These are phyloP conservation scores for Actenoides hombroni DNA, from an alignment of 2,113 vertebrate species.

Conservation along the genomic window DNA sequence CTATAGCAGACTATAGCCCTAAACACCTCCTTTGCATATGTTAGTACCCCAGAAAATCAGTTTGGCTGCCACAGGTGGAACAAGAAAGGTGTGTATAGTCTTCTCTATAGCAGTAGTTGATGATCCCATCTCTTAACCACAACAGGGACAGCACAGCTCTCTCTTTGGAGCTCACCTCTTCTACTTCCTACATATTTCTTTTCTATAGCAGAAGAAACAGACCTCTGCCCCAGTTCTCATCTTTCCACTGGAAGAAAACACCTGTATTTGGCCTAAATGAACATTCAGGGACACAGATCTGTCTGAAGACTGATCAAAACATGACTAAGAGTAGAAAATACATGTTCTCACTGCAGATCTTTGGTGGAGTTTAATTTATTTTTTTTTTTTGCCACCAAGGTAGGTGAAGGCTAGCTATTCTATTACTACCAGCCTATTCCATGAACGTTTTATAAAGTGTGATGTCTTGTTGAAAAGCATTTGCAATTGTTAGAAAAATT, in stretches of 20 bases:
- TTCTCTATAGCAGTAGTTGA: background rate
- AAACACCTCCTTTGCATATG: background rate
- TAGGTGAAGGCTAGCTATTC: background rate
- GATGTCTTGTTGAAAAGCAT: background rate
- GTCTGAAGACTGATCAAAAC: background rate
- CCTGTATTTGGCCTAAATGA: background rate
- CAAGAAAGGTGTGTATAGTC: background rate
- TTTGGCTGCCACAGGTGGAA: background rate
- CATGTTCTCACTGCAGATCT: background rate
- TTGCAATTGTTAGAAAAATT: background rate
- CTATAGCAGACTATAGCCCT: background rate
- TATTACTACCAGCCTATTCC: background rate
- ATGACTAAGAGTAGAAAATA: background rate
- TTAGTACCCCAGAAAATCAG: background rate
- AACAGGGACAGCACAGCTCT: background rate
- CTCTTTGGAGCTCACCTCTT: background rate
- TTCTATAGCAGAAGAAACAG: background rate
- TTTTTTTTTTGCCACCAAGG: background rate
- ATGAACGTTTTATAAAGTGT: accelerated
- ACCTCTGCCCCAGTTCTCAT: background rate
- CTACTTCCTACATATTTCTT: background rate
- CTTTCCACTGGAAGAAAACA: background rate
- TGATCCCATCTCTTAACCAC: background rate
- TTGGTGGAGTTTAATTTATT: background rate
- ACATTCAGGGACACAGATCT: background rate